Percentiles rank a stretch among this genome's conserved stretches.
Evolutionary conservation across 2,113 vertebrate species (phyloP).

Genomic region (Halcyon malimbica): DNA sequence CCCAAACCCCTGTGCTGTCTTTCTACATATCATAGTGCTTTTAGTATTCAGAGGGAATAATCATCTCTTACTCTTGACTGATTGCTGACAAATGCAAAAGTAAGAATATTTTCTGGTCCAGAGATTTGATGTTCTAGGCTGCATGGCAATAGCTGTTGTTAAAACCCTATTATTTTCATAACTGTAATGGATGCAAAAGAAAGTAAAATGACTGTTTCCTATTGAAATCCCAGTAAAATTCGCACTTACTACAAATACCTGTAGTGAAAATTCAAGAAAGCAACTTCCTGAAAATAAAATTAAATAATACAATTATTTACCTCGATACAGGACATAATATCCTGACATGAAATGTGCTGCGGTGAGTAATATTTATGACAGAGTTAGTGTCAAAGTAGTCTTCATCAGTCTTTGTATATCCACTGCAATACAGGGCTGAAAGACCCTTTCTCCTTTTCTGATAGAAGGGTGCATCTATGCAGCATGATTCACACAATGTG

Average conservation of each 20-base stretch:
- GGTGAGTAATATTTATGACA: neutral
- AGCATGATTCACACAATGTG: neutral
- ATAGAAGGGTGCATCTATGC: neutral
- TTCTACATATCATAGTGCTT: neutral
- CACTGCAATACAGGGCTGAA: neutral
- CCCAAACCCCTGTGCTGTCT: neutral
- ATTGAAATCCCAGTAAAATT: neutral
- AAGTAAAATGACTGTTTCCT: neutral
- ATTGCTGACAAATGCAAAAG: neutral
- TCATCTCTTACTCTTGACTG: neutral
- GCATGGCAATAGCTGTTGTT: neutral
- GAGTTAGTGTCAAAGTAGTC: neutral
- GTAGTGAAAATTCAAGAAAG: neutral
- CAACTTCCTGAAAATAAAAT: neutral
- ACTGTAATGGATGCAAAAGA: neutral
- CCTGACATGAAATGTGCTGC: neutral
- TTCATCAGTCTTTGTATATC: neutral
- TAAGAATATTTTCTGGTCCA: neutral
- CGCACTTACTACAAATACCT: neutral
- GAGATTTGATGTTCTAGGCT: neutral
- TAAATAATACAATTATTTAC: neutral
- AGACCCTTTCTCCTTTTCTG: neutral
- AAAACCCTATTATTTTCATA: neutral
- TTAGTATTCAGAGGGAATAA: neutral
- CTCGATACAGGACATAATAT: neutral